Evolutionary conservation across 2,113 vertebrate genomes (phyloP).

Genomic region (Indicator indicator): DNA sequence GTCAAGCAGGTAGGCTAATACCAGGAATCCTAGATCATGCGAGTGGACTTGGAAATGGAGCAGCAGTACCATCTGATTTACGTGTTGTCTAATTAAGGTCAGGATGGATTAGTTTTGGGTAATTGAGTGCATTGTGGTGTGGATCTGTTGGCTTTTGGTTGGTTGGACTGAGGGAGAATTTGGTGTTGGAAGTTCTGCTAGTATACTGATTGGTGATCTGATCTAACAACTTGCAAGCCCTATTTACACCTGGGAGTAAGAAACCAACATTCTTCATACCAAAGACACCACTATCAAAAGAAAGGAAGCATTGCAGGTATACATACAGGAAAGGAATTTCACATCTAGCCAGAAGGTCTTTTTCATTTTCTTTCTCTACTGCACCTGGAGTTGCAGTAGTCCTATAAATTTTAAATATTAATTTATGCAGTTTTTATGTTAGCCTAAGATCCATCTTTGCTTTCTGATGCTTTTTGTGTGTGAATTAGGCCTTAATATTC

Average conservation of each 20-base stretch:
- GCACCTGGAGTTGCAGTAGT: not conserved
- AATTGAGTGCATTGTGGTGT: not conserved
- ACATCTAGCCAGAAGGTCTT: not conserved
- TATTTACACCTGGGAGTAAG: not conserved
- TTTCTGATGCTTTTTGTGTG: not conserved
- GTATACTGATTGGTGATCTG: not conserved
- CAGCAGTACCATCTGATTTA: not conserved
- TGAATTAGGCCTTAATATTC: constrained; percentile 8
- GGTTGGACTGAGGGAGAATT: not conserved
- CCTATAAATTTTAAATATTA: not conserved
- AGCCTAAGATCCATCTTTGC: not conserved
- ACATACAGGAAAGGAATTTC: not conserved
- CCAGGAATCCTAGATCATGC: not conserved
- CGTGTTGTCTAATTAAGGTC: fast-evolving
- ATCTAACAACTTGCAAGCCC: not conserved
- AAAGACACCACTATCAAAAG: not conserved
- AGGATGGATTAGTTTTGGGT: not conserved
- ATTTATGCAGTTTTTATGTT: not conserved
- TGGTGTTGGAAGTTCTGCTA: not conserved
- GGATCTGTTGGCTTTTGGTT: not conserved
- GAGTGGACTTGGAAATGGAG: not conserved
- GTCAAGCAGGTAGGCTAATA: not conserved
- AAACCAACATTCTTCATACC: not conserved
- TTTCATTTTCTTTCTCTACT: not conserved
- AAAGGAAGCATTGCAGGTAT: not conserved